Percentiles rank a stretch among this genome's conserved stretches.
Evolutionary conservation across 2,888 invertebrate genomes (phyloP).

Genomic region (Drosophila parthenogenetica): DNA sequence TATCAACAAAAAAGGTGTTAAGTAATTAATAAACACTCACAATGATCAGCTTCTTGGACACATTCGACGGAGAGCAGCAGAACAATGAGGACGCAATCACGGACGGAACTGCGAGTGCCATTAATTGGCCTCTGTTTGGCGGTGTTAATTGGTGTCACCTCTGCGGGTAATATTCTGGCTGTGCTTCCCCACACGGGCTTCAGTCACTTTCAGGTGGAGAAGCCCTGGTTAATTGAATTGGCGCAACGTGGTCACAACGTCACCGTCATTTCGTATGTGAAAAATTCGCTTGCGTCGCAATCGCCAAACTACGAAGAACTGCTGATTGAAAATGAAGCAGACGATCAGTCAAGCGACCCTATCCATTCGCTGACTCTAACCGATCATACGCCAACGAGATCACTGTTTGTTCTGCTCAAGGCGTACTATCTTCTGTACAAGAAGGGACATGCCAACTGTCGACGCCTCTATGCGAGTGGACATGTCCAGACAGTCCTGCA

Average conservation of each 20-base stretch:
- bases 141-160: constrained; percentile 15
- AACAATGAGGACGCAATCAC: constrained; percentile 43
- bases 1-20: constrained; percentile 50
- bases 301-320: constrained; percentile 87
- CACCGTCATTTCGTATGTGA: constrained; percentile 89
- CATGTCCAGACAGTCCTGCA: constrained; percentile 71
- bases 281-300: constrained; percentile 84
- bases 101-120: not conserved
- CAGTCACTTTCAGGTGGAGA: constrained; percentile 89
- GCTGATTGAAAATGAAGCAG: constrained; percentile 64
- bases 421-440: constrained; percentile 75
- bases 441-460: constrained; percentile 79
- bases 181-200: constrained; percentile 89
- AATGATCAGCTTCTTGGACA: not conserved
- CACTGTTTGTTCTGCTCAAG: constrained; percentile 63
- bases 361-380: constrained; percentile 77
- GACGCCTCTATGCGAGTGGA: constrained; percentile 74
- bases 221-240: constrained; percentile 87
- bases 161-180: constrained; percentile 86
- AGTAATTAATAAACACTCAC: constrained; percentile 40
- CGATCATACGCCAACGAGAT: constrained; percentile 70
- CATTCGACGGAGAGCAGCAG: constrained; percentile 42
- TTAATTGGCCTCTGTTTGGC: constrained; percentile 33
- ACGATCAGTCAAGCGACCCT: constrained; percentile 82
- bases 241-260: constrained; percentile 88